Base-by-base conservation (phyloP, 2,113 vertebrate species). In the Ramphastos sulfuratus region DNA sequence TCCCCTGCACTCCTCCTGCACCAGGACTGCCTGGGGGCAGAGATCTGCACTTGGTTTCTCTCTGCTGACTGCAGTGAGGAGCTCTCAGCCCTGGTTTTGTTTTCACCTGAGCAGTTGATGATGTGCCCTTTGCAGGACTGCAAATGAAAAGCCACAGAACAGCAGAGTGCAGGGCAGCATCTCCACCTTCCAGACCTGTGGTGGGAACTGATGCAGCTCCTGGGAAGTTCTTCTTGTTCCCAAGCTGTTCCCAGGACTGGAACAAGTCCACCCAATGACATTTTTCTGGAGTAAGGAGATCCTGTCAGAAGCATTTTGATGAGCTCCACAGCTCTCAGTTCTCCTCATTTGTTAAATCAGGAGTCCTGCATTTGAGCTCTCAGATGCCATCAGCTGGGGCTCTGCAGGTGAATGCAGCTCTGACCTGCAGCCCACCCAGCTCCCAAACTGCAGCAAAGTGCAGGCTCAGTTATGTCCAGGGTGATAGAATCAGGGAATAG, bases 41-140 rank as follows among this genome's bases (percentile, higher is more conserved):
- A 2, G 66, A 59, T 20, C 67, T 75, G 20, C 85, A 11, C 35
- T 30, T 52, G 79, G 30, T 55, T 77, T 15, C 14, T 35, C 35
- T 12, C 12, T 19, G 64, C 70, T 74, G 80, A n/a, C 3, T 8
- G 50, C 21, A 48, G 3, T 0, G 7, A 25, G 30, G 7, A 24
- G 3, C 2, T 71, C 27, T 80, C 37, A 1, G 7, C 28, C 52
- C 55, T 21, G 1, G 7, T 18, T 23, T 50, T 5, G 1, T 4
- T 52, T 82, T 48, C 33, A 9, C 33, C 76, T 33, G 15, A 35
- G 1, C 4, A 2, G 2, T 7, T 8, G 18, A 2, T 55, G 8
- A 2, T 0, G 0, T 80, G 48, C 25, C 52, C 76, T 83, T 64
- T 42, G 37, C n/a, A 35, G 21, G n/a, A 12, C 1, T 50, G 31